Base-by-base conservation (phyloP, 2,888 invertebrate genomes). In the Orgyia antiqua region DNA sequence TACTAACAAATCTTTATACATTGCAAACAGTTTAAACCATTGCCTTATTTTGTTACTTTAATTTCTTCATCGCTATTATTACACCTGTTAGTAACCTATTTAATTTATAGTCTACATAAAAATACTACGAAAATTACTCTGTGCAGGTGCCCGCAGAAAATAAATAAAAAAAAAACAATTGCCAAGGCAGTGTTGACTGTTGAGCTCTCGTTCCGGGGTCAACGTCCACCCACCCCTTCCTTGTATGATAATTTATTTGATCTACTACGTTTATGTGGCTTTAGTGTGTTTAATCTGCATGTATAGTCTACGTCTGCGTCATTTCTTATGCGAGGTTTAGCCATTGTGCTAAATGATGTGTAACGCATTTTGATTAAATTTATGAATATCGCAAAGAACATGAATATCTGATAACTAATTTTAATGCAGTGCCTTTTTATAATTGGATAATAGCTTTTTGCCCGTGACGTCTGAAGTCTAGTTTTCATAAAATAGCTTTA, bases 241-340 rank as follows among this genome's bases (percentile, higher is more conserved):
- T 55, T 45, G 43, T 51, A 61, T 61, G 50, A 51, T 61, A 58
- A 61, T 61, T 59, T 55, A 57, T 45, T 55, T 43, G 45, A 60
- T 49, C 58, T 52, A 46, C 48, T 39, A 42, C 46, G 51, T 52
- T 48, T 50, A 45, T 41, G 51, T 45, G 45, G 37, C 37, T n/a
- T 3, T n/a, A 49, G 32, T 51, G 37, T 36, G 8, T 31, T 24
- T 36, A 51, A 51, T 48, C 51, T 48, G 48, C 43, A 45, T 45
- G 35, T 17, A 27, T 24, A 28, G 26, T 21, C 26, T 13, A 27
- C 18, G 21, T 36, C 33, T 28, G 13, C 17, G 20, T 13, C 13
- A 13, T 17, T 23, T 10, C 23, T 23, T 20, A 29, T 21, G 25
- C 19, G 42, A 39, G 9, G 11, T 19, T 4, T 19, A 42, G 45